Base-by-base conservation (phyloP, 2,797 vertebrate species). In the Buceros bicornis region DNA sequence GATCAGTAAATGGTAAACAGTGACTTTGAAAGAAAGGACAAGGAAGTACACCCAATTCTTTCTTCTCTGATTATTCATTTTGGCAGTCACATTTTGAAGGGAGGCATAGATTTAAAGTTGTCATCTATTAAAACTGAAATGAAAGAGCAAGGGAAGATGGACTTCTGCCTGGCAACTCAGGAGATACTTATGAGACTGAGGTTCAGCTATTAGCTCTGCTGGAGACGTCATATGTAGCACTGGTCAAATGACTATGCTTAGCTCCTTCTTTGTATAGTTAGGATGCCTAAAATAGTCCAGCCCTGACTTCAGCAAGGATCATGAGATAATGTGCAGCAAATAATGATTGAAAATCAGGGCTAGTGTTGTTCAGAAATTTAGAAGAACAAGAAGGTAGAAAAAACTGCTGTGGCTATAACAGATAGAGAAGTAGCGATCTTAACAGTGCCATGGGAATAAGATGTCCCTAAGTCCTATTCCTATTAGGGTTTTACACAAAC, bases 401-500 rank as follows among this genome's bases (percentile, higher is more conserved):
- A 94, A 93, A 77, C 18, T 77, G 90, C 66, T 50, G 35, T 69
- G 62, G 22, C 58, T 54, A 47, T 82, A 95, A 86, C 47, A 79
- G 53, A 73, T 16, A 87, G 82, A 70, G 45, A 62, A 64, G 58
- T 94, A 95, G 90, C 13, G 10, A 82, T 77, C 51, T 88, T 86
- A 95, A 86, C 62, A 57, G 33, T 82, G 66, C 28, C 62, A 79
- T 57, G 73, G 85, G 77, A 97, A 93, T 92, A 87, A 88, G 28
- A n/a, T 78, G 47, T 76, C 82, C 70, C 16, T 40, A 72, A 91
- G 71, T 80, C 74, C 83, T 92, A 56, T 77, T 92, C 66, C 64
- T 94, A 35, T 89, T 94, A 76, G 56, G 16, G 42, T 91, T 93
- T 93, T 89, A 85, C 82, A 85, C 70, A 37, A 88, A 82, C 72